Conservation (phyloP, 2,888 invertebrate species). For the Meloe dianella region DNA sequence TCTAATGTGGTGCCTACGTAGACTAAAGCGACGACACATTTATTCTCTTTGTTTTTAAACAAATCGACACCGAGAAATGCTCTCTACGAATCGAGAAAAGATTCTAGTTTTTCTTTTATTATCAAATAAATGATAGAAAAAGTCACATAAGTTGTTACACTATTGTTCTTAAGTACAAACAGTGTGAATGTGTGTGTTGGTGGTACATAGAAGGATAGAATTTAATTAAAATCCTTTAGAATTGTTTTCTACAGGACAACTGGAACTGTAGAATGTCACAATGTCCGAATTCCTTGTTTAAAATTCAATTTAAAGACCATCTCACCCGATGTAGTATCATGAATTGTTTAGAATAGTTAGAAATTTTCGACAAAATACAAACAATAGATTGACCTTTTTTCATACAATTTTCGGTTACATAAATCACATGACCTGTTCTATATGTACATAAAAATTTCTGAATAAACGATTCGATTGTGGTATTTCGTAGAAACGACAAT, state of each 20-base stretch:
- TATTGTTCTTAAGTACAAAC: neutral
- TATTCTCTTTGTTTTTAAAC: constrained; percentile 1
- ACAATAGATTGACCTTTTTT: neutral
- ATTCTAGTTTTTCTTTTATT: neutral
- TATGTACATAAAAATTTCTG: neutral
- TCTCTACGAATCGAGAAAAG: neutral
- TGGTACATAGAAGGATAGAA: neutral
- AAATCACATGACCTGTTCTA: neutral
- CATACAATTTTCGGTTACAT: neutral
- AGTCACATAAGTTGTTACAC: neutral
- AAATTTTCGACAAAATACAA: neutral
- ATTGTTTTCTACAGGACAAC: neutral
- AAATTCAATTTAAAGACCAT: constrained; percentile 2
- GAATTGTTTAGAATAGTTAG: constrained; percentile 8
- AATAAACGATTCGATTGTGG: neutral
- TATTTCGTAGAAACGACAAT: neutral
- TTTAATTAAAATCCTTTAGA: constrained; percentile 6
- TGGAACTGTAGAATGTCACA: constrained; percentile 6
- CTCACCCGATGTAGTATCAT: neutral
- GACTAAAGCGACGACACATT: constrained; percentile 32
- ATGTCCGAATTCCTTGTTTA: constrained; percentile 8
- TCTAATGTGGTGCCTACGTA: constrained; percentile 63
- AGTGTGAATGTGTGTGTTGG: neutral
- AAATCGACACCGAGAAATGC: neutral
- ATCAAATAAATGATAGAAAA: no score